Evolutionary conservation across 1,140 invertebrate genomes (phyloP).

Genomic region (Brachionus asplanchnoidis): DNA sequence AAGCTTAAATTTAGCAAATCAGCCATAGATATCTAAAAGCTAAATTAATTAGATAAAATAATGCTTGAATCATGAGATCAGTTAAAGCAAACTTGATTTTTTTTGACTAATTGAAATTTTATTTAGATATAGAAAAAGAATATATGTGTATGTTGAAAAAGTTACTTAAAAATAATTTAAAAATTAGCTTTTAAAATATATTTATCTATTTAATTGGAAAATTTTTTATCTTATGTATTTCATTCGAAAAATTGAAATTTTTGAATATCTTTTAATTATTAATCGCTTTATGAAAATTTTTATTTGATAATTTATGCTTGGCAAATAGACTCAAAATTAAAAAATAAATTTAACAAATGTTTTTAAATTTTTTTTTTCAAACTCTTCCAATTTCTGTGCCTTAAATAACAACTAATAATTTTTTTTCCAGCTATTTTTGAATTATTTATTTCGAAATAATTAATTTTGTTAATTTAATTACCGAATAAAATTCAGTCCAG

Average conservation of each 20-base stretch:
- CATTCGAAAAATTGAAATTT: background rate
- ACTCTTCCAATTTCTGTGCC: too few species aligned
- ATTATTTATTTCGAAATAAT: too few species aligned
- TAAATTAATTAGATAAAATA: background rate
- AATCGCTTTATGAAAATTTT: background rate
- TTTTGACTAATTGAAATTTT: too few species aligned
- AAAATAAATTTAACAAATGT: background rate
- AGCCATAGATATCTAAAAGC: background rate
- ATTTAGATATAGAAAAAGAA: background rate
- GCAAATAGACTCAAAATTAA: background rate
- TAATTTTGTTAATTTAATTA: too few species aligned
- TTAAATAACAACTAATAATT: too few species aligned
- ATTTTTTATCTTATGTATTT: background rate
- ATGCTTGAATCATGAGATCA: slow-evolving; percentile 6
- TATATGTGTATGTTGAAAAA: background rate
- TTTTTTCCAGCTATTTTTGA: background rate
- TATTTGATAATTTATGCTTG: background rate
- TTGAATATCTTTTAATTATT: background rate
- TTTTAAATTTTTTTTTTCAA: background rate
- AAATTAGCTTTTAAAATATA: background rate
- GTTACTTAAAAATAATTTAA: background rate
- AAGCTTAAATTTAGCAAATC: slow-evolving; percentile 37
- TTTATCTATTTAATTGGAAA: background rate
- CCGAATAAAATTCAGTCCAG: too few species aligned
- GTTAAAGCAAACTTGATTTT: background rate